A percentile compares a stretch with the other conserved stretches of the same genome.
Evolutionary conservation across 1,140 invertebrate genomes (phyloP).

Genomic region (Agrilus planipennis): DNA sequence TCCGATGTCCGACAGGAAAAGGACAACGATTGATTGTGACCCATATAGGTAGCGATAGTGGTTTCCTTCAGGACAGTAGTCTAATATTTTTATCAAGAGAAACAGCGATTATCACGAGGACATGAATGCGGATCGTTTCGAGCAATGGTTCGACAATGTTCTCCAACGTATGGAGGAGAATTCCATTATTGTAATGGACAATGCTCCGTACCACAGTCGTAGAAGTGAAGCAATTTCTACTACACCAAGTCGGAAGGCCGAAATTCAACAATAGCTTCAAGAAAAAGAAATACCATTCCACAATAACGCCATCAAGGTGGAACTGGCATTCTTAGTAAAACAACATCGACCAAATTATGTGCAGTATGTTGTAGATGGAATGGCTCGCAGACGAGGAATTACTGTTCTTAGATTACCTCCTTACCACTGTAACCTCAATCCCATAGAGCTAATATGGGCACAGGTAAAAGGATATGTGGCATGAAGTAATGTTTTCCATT

Average conservation of each 20-base stretch:
- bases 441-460: constrained; percentile 31
- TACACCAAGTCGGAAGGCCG: constrained; percentile 13
- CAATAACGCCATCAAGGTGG: too few species aligned
- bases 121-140: constrained; percentile 13
- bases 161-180: constrained; percentile 19
- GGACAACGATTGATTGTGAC: too few species aligned
- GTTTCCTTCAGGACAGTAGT: too few species aligned
- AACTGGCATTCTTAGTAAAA: too few species aligned
- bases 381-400: constrained; percentile 13
- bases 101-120: constrained; percentile 19
- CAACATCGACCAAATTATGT: too few species aligned
- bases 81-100: too few species aligned
- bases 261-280: constrained; percentile 16
- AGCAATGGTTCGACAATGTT: constrained; percentile 17
- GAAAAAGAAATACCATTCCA: too few species aligned
- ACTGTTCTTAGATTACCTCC: constrained; percentile 24
- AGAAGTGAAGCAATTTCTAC: constrained; percentile 17
- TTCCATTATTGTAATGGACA: constrained; percentile 19
- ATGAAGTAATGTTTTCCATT: too few species aligned
- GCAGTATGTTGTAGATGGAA: too few species aligned
- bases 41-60: too few species aligned
- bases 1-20: too few species aligned
- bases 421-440: constrained; percentile 32
- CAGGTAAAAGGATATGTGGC: constrained; percentile 26
- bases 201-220: constrained; percentile 16